Evolutionary conservation across 2,797 vertebrate genomes (phyloP), one percentile per base, ranked within the genome.

Genomic region (Gadopsis bispinosus): DNA sequence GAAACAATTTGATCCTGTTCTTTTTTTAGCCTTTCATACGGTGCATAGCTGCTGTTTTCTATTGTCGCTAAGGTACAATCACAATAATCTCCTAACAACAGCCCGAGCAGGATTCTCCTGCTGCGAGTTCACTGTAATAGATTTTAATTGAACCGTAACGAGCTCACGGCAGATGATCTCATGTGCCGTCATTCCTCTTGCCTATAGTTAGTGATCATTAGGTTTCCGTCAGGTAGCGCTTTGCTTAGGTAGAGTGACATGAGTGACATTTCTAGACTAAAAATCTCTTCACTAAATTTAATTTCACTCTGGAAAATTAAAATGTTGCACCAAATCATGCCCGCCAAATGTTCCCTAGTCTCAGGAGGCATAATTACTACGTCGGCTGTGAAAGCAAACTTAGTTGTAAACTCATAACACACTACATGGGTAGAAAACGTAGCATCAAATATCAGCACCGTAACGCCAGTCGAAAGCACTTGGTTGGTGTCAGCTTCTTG

Each of bases 81-180:
- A 55, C 53, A 60, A 45, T 81, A 67, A 83, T 89, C 83, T 85
- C 62, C 41, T 73, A 53, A 81, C 80, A 68, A 59, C 69, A 69
- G 65, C 69, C 65, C 53, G 61, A 35, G 73, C 26, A 26, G 26
- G 26, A 26, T 26, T 26, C 70, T 60, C 69, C 85, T 64, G 75
- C 75, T 76, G 47, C 50, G 39, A 67, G 63, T 53, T 79, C 33
- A 51, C 68, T 77, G 51, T 61, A 83, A 77, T 64, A 63, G 33
- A 83, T 86, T 87, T 74, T 19, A 72, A 79, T 80, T 81, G 69
- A 72, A 73, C 60, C 17, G 65, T 35, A 65, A 71, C 59, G 35
- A 64, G 55, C 74, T 71, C 31, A 14, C 69, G 68, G 55, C 43
- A 35, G 59, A 63, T 5, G 7, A 7, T 47, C 11, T 43, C 13